phyloP scores from a whole-genome alignment of 2,888 invertebrate genomes.

The Nesidiocoris tenuis region DNA sequence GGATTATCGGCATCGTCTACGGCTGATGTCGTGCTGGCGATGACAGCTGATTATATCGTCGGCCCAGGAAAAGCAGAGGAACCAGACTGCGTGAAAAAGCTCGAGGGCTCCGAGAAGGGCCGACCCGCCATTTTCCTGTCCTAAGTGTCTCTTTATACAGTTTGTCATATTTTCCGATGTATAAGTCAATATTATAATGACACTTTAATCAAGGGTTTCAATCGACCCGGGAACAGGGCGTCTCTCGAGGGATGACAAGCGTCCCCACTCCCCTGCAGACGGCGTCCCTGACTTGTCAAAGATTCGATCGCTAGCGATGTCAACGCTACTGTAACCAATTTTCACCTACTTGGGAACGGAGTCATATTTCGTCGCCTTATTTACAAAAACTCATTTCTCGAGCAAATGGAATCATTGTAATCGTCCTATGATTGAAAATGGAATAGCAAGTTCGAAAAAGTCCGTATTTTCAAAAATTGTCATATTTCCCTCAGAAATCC shows the following conservation, averaged over 20 bases:
- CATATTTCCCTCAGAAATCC: no score
- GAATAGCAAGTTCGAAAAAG: no score
- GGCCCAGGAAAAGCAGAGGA: background rate
- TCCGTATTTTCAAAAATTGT: background rate
- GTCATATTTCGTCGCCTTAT: background rate
- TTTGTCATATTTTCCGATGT: background rate
- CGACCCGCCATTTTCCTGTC: background rate
- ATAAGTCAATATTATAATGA: background rate
- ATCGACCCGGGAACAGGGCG: background rate
- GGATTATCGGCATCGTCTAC: background rate
- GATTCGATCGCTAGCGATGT: background rate
- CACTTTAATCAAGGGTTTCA: background rate
- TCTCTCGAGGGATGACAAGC: background rate
- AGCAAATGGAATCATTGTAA: background rate
- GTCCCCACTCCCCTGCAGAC: background rate
- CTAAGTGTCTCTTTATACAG: background rate
- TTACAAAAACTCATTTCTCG: background rate
- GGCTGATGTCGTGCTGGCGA: background rate
- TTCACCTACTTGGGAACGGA: no score
- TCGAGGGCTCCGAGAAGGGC: background rate
- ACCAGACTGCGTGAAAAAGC: background rate
- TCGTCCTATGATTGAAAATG: no score
- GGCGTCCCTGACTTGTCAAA: background rate
- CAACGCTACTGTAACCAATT: background rate
- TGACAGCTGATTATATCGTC: background rate